These are phyloP conservation scores for Parotocinclus haroldoi DNA, from an alignment of 2,797 vertebrate species.

Conservation along the genomic window DNA sequence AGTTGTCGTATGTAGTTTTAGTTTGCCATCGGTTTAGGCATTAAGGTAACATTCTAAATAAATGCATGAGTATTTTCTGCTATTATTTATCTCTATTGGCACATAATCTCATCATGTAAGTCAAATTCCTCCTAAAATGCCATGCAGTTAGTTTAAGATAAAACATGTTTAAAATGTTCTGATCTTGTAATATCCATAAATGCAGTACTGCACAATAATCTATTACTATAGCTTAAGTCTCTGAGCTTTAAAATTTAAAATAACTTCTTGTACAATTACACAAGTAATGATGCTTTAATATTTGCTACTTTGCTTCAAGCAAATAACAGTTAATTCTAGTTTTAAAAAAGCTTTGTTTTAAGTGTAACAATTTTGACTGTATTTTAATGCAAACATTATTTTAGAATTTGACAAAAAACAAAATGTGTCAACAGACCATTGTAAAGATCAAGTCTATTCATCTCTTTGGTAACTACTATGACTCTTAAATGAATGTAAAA, in stretches of 20 bases:
- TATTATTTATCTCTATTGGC: conserved; percentile 11
- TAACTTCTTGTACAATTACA: not conserved
- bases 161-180: too few species aligned
- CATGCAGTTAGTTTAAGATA: conserved; percentile 42
- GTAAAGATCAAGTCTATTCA: too few species aligned
- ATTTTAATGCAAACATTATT: too few species aligned
- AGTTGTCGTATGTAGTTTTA: not conserved
- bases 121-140: conserved; percentile 45
- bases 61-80: conserved; percentile 8
- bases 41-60: conserved; percentile 1
- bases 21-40: not conserved
- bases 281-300: conserved; percentile 10
- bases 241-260: conserved; percentile 5
- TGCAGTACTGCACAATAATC: too few species aligned
- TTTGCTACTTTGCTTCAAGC: conserved; percentile 5
- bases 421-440: too few species aligned
- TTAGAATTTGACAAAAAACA: too few species aligned
- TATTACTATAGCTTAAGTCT: not conserved
- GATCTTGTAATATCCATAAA: too few species aligned
- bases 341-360: not conserved
- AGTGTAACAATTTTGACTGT: too few species aligned
- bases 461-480: not conserved
- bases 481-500: conserved; percentile 22
- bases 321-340: conserved; percentile 6
- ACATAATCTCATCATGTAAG: conserved; percentile 16